Evolutionary conservation across 2,888 invertebrate genomes (phyloP), one percentile per base, ranked within the genome.

Genomic region (Epistrophella euchroma): DNA sequence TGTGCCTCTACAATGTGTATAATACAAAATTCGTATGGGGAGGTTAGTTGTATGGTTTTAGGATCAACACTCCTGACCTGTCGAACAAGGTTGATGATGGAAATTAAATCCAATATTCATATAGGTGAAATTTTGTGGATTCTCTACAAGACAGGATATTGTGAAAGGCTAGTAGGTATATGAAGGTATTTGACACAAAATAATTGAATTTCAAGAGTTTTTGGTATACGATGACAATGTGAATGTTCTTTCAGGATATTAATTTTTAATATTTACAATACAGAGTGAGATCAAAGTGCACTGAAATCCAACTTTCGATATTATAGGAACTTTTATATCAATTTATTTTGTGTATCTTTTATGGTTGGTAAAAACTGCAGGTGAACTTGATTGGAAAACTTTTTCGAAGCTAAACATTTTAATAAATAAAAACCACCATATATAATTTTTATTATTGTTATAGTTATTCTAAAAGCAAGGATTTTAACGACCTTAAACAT

Each of bases 71-170:
- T 32, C 15, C 50, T 68, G 68, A 68, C 52, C 68, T 37, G 52
- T 52, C 52, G 37, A 40, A 52, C 50, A 68, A 40, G 52, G 75
- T 47, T 43, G 55, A 43, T 64, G 84, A 84, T 79, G 71, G 52
- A 75, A 84, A 75, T 84, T 75, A 58, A 71, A 79, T 84, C 22
- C 32, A 52, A 22, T 45, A 62, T 55, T 60, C 52, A 55, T 62
- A 68, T 60, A 68, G 60, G 32, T 78, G 83, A 74, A 73, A 73
- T 74, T 83, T 74, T 74, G 45, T 55, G n/a, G 13, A 71, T 50
- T 71, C 47, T 4, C 25, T n/a, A 28, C 37, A 79, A n/a, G 78
- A 32, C 40, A 22, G 17, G 35, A 19, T 19, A 71, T 70, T 52
- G 10, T 40, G 2, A 32, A 43, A 47, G 22, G 19, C 22, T 43